Evolutionary conservation across 2,888 invertebrate species (phyloP).

Genomic region (Eristalinus sepulchralis): DNA sequence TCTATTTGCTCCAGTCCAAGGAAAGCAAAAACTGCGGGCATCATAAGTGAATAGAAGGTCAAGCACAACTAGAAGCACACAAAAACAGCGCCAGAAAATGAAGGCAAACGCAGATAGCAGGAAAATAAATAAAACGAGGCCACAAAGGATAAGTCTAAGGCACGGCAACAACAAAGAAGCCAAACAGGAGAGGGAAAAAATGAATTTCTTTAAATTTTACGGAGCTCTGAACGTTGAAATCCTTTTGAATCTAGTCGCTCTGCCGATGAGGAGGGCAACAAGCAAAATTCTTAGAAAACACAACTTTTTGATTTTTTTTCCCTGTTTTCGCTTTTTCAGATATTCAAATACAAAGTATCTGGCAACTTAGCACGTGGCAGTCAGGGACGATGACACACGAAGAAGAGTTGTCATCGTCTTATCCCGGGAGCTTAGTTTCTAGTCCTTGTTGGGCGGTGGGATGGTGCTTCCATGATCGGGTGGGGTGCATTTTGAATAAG

Average conservation of each 20-base stretch:
- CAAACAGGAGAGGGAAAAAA: neutral
- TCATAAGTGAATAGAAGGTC: conserved; percentile 42
- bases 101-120: neutral
- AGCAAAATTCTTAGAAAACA: conserved; percentile 2
- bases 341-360: neutral
- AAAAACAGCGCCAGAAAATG: neutral
- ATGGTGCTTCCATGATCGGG: neutral
- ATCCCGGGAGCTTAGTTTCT: conserved; percentile 6
- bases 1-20: neutral
- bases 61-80: conserved; percentile 33
- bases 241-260: neutral
- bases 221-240: conserved; percentile 35
- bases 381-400: conserved; percentile 10
- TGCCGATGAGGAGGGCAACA: neutral
- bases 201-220: conserved; percentile 50
- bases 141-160: conserved; percentile 17
- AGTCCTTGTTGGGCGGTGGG: neutral
- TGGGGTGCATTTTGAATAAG: neutral
- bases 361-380: neutral
- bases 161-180: neutral
- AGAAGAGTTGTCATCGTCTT: conserved; percentile 20
- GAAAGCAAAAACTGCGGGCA: neutral
- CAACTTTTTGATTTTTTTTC: neutral
- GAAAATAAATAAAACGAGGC: neutral
- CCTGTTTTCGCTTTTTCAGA: neutral